Conservation (phyloP, 2,888 invertebrate species). For the Entomobrya proxima region DNA sequence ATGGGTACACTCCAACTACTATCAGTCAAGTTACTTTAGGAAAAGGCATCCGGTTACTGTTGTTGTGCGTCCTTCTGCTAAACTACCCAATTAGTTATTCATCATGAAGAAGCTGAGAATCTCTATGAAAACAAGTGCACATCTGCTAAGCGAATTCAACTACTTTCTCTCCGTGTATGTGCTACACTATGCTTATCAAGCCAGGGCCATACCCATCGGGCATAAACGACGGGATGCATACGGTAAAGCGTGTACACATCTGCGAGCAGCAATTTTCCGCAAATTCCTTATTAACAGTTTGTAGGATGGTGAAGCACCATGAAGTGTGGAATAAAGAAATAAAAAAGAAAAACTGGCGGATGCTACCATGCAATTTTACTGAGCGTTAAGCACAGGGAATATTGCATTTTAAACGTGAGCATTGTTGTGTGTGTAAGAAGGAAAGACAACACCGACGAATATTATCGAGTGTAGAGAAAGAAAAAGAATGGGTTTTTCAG, state of each 20-base stretch:
- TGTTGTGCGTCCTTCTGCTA: too few relatives aligned
- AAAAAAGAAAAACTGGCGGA: background rate
- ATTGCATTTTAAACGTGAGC: too few relatives aligned
- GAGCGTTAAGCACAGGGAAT: too few relatives aligned
- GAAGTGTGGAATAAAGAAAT: slow-evolving; percentile 6
- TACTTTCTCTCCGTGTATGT: background rate
- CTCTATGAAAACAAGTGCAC: background rate
- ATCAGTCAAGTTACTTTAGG: too few relatives aligned
- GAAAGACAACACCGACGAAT: too few relatives aligned
- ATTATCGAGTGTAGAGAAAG: too few relatives aligned
- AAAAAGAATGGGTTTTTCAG: slow-evolving; percentile 11
- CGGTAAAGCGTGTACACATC: background rate
- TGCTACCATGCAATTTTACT: too few relatives aligned
- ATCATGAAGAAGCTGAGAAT: background rate
- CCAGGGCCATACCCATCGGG: background rate
- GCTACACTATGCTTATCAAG: background rate
- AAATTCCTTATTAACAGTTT: background rate
- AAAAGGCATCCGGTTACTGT: too few relatives aligned
- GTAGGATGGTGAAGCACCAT: background rate
- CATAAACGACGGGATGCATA: background rate
- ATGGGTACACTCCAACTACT: too few relatives aligned
- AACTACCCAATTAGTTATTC: background rate
- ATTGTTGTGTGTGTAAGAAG: background rate
- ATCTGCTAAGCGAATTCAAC: background rate
- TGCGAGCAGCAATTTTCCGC: background rate